A percentile compares a stretch with the other conserved stretches of the same genome.
Evolutionary conservation across 2,113 vertebrate genomes (phyloP).

Genomic region (Scopus umbretta): DNA sequence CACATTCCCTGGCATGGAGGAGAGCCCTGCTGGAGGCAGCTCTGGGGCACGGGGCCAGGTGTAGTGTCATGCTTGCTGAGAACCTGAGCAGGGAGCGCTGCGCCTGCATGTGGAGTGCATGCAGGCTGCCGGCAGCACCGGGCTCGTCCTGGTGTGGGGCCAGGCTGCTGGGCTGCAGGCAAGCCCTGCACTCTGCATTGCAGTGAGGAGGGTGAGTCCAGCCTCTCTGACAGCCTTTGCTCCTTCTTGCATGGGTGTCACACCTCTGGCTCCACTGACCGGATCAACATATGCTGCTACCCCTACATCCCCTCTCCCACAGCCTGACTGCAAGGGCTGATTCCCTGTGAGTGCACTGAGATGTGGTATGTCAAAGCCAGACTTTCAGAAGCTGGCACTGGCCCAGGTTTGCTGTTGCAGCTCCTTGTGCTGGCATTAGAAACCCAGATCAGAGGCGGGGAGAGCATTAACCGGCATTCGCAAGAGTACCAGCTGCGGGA

Average conservation of each 20-base stretch:
- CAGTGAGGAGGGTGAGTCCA: not conserved
- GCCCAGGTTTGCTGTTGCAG: not conserved
- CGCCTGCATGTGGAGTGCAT: not conserved
- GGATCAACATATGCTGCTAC: fast-evolving
- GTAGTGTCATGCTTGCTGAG: not conserved
- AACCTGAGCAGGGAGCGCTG: fast-evolving
- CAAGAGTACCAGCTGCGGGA: fast-evolving
- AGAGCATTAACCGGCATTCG: fast-evolving
- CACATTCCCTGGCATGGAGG: not conserved
- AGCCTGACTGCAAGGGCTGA: not conserved
- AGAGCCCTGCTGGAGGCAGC: not conserved
- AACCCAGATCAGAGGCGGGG: not conserved
- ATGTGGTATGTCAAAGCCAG: not conserved
- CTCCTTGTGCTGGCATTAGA: not conserved
- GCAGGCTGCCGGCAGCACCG: not conserved
- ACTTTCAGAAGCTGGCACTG: not conserved
- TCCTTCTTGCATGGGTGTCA: not conserved
- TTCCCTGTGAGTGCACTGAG: fast-evolving
- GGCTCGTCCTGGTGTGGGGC: fast-evolving
- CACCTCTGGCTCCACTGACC: not conserved
- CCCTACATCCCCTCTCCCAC: not conserved
- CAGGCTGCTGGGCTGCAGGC: not conserved
- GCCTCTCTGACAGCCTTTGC: not conserved
- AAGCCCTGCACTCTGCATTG: not conserved
- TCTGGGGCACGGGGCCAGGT: not conserved